phyloP scores from a whole-genome alignment of 2,888 invertebrate species.

The Tetropium fuscum region DNA sequence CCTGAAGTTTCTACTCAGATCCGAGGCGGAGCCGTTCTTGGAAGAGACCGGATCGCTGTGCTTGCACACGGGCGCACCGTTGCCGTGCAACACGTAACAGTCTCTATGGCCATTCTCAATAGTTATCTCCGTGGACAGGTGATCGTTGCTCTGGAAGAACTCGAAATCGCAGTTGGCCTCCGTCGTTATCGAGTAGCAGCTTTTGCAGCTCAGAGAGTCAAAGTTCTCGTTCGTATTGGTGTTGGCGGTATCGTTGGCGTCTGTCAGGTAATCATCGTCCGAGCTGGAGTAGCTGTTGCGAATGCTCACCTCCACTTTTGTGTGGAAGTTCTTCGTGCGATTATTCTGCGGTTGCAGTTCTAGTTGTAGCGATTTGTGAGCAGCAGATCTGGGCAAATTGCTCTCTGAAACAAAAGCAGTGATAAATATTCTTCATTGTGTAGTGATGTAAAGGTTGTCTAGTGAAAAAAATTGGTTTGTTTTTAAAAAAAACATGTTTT shows the following conservation, averaged over 20 bases:
- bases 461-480: too few species aligned
- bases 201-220: conserved; percentile 61
- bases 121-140: conserved; percentile 7
- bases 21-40: conserved; percentile 28
- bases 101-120: conserved; percentile 44
- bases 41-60: conserved; percentile 18
- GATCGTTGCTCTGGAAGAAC: conserved; percentile 67
- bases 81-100: conserved; percentile 29
- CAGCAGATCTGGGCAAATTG: conserved; percentile 29
- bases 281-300: conserved; percentile 32
- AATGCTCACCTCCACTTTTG: conserved; percentile 29
- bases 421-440: too few species aligned
- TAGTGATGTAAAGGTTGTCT: too few species aligned
- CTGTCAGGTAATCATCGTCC: conserved; percentile 60
- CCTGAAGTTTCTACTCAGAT: conserved; percentile 42
- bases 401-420: too few species aligned
- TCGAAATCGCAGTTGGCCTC: conserved; percentile 76
- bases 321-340: conserved; percentile 20
- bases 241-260: conserved; percentile 58
- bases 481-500: too few species aligned
- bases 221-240: conserved; percentile 59
- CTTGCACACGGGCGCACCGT: conserved; percentile 35
- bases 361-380: conserved; percentile 36
- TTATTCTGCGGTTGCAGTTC: conserved; percentile 19
- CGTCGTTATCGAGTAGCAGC: conserved; percentile 72